A percentile compares a stretch with the other conserved stretches of the same genome.
phyloP scores from a whole-genome alignment of 1,140 invertebrate species.

The Hypothenemus hampei region DNA sequence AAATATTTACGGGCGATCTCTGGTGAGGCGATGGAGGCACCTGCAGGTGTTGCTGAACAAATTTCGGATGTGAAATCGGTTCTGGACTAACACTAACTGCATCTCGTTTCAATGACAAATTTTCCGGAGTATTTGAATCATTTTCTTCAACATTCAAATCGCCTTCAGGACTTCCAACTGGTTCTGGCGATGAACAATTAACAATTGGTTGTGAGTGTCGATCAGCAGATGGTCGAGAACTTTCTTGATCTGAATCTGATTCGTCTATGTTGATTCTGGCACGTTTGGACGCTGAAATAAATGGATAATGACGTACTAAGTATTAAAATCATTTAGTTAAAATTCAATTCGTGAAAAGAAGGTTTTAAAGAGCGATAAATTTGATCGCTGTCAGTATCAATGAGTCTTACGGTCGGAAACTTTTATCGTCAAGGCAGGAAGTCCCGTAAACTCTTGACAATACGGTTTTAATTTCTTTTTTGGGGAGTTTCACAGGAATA shows the following conservation, averaged over 20 bases:
- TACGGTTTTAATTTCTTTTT: too few species aligned
- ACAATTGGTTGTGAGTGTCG: constrained; percentile 30
- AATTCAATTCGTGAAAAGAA: too few species aligned
- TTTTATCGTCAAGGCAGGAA: too few species aligned
- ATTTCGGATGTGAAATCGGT: constrained; percentile 45
- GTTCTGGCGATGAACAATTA: constrained; percentile 47
- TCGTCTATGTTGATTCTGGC: constrained; percentile 51
- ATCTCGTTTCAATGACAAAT: constrained; percentile 54
- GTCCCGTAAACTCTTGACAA: too few species aligned
- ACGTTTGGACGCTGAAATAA: constrained; percentile 53
- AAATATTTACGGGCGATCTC: constrained; percentile 67
- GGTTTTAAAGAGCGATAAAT: too few species aligned
- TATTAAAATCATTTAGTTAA: too few species aligned
- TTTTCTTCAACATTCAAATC: constrained; percentile 51
- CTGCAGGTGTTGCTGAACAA: constrained; percentile 47
- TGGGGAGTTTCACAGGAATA: too few species aligned
- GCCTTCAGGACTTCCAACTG: constrained; percentile 48
- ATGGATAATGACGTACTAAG: too few species aligned
- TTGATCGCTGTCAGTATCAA: too few species aligned
- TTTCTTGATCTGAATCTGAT: constrained; percentile 48
- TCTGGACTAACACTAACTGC: constrained; percentile 40
- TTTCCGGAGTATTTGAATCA: constrained; percentile 56
- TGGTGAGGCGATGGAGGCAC: constrained; percentile 48
- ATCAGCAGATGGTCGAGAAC: constrained; percentile 34
- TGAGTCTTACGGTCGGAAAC: too few species aligned